Evolutionary conservation across 2,888 invertebrate genomes (phyloP), one percentile per base, ranked within the genome.

Genomic region (Matsumyia berberina): DNA sequence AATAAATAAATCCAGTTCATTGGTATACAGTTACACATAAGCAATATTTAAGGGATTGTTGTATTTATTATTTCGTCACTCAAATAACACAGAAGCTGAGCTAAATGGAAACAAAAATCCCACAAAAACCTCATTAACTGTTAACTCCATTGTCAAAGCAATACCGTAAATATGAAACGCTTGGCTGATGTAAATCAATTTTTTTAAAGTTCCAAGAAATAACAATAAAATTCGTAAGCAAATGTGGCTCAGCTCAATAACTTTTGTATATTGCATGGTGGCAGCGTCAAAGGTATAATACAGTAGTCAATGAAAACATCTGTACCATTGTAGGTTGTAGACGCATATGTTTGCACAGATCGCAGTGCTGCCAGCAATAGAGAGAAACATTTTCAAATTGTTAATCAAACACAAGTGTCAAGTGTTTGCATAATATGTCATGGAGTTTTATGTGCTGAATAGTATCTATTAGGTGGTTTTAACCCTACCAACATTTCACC

Each of bases 351-450:
- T 24, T 24, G 33, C 17, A 17, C 17, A 17, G 11, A 35, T 66
- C n/a, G 66, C 24, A 66, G 37, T 49, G n/a, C 9, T 51, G 35
- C 12, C 39, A 46, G 46, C 39, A 70, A 55, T 44, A 44, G 37
- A 15, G 15, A 33, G 57, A 33, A 46, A 12, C n/a, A 66, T 58
- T 39, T 62, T 33, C 9, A 69, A 44, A 51, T 46, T 55, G 0
- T 72, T 78, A 64, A 78, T 64, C 64, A 70, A 70, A 78, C 42
- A 64, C 79, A 79, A 79, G 79, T 79, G 79, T 66, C 72, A 72
- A 66, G 51, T 79, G 51, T 66, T 72, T 72, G 64, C 66, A 51
- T 57, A 58, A 39, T 31, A 35, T 70, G 15, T 29, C 49, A 51
- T 44, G 19, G 19, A 24, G 0, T 12, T 24, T 12, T 31, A 29